Base-by-base conservation (phyloP, 2,113 vertebrate genomes). In the Oenanthe melanoleuca region DNA sequence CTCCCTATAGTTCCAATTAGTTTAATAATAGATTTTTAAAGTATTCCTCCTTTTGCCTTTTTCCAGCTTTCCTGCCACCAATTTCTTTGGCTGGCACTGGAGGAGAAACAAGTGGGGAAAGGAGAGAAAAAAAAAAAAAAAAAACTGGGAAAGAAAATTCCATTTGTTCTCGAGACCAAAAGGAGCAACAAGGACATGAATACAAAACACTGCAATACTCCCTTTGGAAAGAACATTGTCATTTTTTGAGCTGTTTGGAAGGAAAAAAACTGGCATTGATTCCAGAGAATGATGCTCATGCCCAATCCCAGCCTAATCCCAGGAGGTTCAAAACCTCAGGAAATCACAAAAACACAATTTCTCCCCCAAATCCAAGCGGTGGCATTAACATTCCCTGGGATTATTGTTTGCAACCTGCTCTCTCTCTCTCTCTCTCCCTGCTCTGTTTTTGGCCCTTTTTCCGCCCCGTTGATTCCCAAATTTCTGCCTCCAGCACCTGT, bases 401-500 rank as follows among this genome's bases (percentile, higher is more conserved):
- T 78, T 38, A 34, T 0, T 1, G 1, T 85, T 81, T 66, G 17
- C 73, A 87, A 80, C 83, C 80, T 94, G 83, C 60, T 81, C 38
- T 61, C 91, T 23, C 34, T 37, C n/a, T n/a, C 50, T 20, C 60
- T 81, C 38, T 70, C 89, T 25, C 52, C 22, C 40, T 23, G 47
- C 53, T 38, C 67, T 23, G 0, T 17, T 85, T 28, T 28, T 28
- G 45, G n/a, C 42, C 14, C 12, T 64, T 49, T 56, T 31, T 34
- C 74, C 61, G 8, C 73, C 47, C 73, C 16, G 8, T 77, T 86
- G 57, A 59, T 52, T 92, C 92, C 84, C 66, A 11, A 49, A 63
- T 83, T 91, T 70, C 86, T 65, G 49, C 77, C 65, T 64, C 65
- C 92, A 77, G 61, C 93, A 94, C 93, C 96, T 96, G 95, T n/a